Base-by-base conservation (phyloP, 1,140 invertebrate genomes). In the Lepidotrigona ventralis region DNA sequence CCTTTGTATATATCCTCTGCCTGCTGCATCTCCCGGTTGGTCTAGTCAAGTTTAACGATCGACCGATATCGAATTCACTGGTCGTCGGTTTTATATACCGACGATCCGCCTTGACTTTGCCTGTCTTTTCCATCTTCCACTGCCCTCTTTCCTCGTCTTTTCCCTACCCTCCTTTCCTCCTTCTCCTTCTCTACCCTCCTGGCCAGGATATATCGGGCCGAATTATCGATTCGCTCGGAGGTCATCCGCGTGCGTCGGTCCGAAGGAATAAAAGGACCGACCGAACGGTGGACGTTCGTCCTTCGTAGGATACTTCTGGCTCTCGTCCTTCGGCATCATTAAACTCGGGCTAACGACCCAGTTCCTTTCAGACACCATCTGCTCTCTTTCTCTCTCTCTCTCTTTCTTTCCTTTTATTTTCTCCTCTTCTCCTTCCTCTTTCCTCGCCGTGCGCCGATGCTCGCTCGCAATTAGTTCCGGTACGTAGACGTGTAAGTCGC, bases 161-260 rank as follows among this genome's bases (percentile, higher is more conserved):
- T 46, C 23, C 54, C 26, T 51, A 3, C 29, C 11, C 53, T 1
- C 23, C n/a, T 23, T 14, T 23, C 60, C 12, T 71, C 23, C 39
- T 15, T 26, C 29, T 82, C 78, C 80, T n/a, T 73, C 68, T 84
- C 81, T 76, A 77, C 83, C 83, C 86, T 81, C 78, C 84, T n/a
- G 54, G n/a, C 56, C 64, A 63, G 86, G 86, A 90, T 86, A 89
- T 91, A 91, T 91, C 90, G 90, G 85, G 83, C 63, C 84, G 88
- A 90, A 92, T 92, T 91, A 92, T 91, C 91, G 91, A 90, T 90
- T 92, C 87, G 84, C 89, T 90, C 85, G 90, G 73, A 82, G 84
- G 60, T 79, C 79, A 84, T 83, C 76, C 79, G 64, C 80, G 88
- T 80, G 23, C 39, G 33, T 69, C 88, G 85, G 66, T 69, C 46